Conservation (phyloP, 2,888 invertebrate genomes). For the Philereme transversata region DNA sequence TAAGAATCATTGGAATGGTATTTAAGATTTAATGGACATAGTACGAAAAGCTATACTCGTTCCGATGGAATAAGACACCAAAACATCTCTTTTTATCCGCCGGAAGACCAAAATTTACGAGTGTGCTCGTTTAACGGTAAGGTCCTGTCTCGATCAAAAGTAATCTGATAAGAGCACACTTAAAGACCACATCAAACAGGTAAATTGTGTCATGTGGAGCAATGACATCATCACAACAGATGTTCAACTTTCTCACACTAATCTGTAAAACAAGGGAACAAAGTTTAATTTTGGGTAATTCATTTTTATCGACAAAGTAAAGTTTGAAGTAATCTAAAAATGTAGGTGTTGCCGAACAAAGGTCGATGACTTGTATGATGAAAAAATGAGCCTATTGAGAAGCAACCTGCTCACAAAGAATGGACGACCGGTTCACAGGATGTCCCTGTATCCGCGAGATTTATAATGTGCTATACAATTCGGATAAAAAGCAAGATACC, state of each 20-base stretch:
- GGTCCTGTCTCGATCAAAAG: slow-evolving; percentile 36
- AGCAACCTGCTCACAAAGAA: slow-evolving; percentile 38
- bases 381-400: slow-evolving; percentile 46
- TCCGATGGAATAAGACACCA: not conserved
- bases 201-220: slow-evolving; percentile 51
- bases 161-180: slow-evolving; percentile 47
- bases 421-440: slow-evolving; percentile 49
- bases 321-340: slow-evolving; percentile 35
- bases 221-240: slow-evolving; percentile 45
- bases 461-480: slow-evolving; percentile 32
- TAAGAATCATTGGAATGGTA: too few relatives aligned
- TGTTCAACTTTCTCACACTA: slow-evolving; percentile 19
- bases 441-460: slow-evolving; percentile 44
- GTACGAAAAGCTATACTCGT: not conserved
- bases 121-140: slow-evolving; percentile 32
- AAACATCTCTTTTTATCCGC: slow-evolving; percentile 15
- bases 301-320: slow-evolving; percentile 29
- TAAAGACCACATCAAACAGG: slow-evolving; percentile 49
- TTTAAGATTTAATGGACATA: too few relatives aligned
- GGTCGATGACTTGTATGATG: slow-evolving; percentile 39
- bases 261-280: slow-evolving; percentile 26
- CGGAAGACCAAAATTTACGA: slow-evolving; percentile 29
- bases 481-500: slow-evolving; percentile 10
- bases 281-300: slow-evolving; percentile 22
- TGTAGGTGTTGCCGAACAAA: slow-evolving; percentile 38